Evolutionary conservation across 2,888 invertebrate genomes (phyloP).

Genomic region (Seira sanloemensis): DNA sequence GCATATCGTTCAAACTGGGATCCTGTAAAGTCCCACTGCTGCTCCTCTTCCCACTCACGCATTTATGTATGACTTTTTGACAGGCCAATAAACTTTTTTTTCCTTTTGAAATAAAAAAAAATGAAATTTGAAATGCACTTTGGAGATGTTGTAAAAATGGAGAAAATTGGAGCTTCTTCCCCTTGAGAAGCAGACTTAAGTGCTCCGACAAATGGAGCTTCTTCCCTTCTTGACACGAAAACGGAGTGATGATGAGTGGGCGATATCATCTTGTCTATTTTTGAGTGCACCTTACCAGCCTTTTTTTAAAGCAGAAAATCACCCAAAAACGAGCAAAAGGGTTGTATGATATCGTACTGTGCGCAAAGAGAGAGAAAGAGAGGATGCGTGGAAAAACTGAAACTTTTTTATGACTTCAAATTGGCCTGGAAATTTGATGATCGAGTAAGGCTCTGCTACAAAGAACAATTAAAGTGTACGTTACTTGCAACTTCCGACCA

Average conservation of each 20-base stretch:
- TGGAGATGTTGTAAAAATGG: slow-evolving; percentile 21
- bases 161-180: slow-evolving; percentile 12
- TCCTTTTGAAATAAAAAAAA: slow-evolving; percentile 19
- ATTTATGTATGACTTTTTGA: slow-evolving; percentile 22
- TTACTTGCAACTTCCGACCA: background rate
- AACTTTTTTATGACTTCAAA: slow-evolving; percentile 55
- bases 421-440: slow-evolving; percentile 58
- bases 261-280: slow-evolving; percentile 22
- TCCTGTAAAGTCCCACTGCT: background rate
- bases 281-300: slow-evolving; percentile 29
- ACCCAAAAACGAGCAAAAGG: background rate
- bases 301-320: background rate
- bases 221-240: slow-evolving; percentile 52
- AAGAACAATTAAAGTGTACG: background rate
- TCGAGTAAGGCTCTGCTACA: background rate
- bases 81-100: slow-evolving; percentile 38
- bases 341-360: background rate
- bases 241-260: slow-evolving; percentile 49
- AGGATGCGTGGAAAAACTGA: slow-evolving; percentile 11
- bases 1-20: no score
- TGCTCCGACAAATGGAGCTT: slow-evolving; percentile 31
- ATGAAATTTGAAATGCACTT: slow-evolving; percentile 24
- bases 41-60: background rate
- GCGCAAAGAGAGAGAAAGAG: background rate
- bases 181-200: slow-evolving; percentile 22